Percentiles rank a stretch among this genome's conserved stretches.
These are phyloP conservation scores for Clepsis dumicolana DNA, from an alignment of 2,888 invertebrate genomes.

Conservation along the genomic window DNA sequence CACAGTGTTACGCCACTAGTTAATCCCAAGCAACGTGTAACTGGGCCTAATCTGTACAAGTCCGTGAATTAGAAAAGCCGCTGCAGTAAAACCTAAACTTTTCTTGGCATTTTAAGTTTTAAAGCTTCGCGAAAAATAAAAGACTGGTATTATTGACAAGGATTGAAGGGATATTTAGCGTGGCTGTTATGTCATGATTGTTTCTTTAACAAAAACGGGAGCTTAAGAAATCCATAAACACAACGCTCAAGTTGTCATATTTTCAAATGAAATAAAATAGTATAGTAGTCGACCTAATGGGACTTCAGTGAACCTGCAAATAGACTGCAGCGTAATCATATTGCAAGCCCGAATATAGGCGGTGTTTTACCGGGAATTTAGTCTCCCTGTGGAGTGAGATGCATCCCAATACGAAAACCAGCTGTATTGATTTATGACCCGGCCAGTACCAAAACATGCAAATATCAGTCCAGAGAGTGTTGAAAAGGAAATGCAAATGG, in stretches of 20 bases:
- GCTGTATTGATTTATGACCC: slow-evolving; percentile 42
- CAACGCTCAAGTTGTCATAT: too few species aligned
- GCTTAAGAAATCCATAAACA: too few species aligned
- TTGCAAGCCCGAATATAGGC: slow-evolving; percentile 11
- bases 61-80: slow-evolving; percentile 16
- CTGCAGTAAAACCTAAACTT: slow-evolving; percentile 11
- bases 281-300: too few species aligned
- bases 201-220: too few species aligned
- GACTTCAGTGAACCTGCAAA: neutral
- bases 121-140: neutral
- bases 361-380: slow-evolving; percentile 2
- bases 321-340: neutral
- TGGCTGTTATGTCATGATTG: too few species aligned
- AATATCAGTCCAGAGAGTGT: slow-evolving; percentile 22
- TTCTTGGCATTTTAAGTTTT: neutral
- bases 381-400: slow-evolving; percentile 26
- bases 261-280: too few species aligned
- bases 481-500: slow-evolving; percentile 30
- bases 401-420: slow-evolving; percentile 32
- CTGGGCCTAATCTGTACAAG: slow-evolving; percentile 20
- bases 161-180: too few species aligned
- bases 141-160: too few species aligned
- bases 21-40: slow-evolving; percentile 28
- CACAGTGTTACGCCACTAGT: slow-evolving; percentile 27
- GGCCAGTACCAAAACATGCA: slow-evolving; percentile 35